phyloP scores from a whole-genome alignment of 2,797 vertebrate species.

The Brotogeris chrysoptera region DNA sequence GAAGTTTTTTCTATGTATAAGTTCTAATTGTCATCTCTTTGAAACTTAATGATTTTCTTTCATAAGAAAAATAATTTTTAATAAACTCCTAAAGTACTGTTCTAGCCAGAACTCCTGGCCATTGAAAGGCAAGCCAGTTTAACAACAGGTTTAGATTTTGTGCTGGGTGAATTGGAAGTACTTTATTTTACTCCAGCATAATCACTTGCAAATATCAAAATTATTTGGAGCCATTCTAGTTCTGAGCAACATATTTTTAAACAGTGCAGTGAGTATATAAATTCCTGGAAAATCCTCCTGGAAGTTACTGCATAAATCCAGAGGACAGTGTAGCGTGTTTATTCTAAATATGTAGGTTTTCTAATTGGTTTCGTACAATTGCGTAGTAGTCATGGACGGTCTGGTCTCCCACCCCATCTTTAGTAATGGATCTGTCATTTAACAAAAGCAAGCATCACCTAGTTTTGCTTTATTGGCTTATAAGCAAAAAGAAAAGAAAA shows the following conservation, averaged over 20 bases:
- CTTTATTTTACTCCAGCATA: background rate
- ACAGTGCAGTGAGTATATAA: background rate
- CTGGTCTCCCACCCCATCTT: conserved; percentile 9
- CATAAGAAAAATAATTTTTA: background rate
- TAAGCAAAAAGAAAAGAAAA: conserved; percentile 47
- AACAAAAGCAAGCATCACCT: conserved; percentile 17
- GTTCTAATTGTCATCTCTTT: background rate
- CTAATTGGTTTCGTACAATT: conserved; percentile 13
- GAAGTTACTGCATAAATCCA: background rate
- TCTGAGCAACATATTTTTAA: conserved; percentile 2
- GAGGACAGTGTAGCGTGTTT: background rate
- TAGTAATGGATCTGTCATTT: conserved; percentile 65
- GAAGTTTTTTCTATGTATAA: fast-evolving
- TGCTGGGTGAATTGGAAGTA: background rate
- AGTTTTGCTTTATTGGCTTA: conserved; percentile 53
- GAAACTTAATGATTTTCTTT: background rate
- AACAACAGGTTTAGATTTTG: background rate
- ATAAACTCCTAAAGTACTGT: background rate
- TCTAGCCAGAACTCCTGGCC: background rate
- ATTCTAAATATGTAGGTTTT: background rate
- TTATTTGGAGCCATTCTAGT: background rate
- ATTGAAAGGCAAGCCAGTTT: background rate
- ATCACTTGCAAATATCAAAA: background rate
- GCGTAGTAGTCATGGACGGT: background rate
- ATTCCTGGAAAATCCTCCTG: background rate